These are phyloP conservation scores for Synergus japonicus DNA, from an alignment of 2,888 invertebrate genomes.

Conservation along the genomic window DNA sequence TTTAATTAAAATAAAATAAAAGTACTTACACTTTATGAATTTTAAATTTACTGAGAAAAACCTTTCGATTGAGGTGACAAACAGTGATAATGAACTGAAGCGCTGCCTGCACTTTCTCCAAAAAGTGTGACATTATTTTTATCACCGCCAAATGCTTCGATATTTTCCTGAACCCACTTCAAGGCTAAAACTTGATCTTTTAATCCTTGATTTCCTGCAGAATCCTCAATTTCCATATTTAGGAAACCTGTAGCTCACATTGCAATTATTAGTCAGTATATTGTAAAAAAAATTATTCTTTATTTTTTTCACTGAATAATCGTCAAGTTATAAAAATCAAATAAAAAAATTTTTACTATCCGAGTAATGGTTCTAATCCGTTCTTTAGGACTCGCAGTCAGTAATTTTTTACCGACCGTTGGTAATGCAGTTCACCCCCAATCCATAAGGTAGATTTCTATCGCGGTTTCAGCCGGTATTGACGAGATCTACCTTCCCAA, in stretches of 20 bases:
- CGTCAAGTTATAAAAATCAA: no score
- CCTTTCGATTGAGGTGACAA: slow-evolving; percentile 65
- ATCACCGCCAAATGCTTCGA: slow-evolving; percentile 54
- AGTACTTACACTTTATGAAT: not conserved
- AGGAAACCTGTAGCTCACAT: slow-evolving; percentile 62
- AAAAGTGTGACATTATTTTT: slow-evolving; percentile 64
- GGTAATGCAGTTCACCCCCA: no score
- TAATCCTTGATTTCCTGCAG: slow-evolving; percentile 68
- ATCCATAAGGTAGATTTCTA: no score
- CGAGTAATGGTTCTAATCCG: no score
- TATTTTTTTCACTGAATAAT: no score
- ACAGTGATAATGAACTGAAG: slow-evolving; percentile 56
- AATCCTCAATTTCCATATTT: slow-evolving; percentile 63
- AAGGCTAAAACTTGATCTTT: slow-evolving; percentile 67
- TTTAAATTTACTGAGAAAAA: slow-evolving; percentile 40
- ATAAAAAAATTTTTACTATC: no score
- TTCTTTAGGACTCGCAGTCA: no score
- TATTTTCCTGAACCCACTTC: slow-evolving; percentile 42
- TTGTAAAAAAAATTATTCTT: no score
- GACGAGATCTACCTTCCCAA: no score
- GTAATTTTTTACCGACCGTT: no score
- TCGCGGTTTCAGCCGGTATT: no score
- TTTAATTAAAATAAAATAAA: not conserved
- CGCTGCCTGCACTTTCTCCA: slow-evolving; percentile 64
- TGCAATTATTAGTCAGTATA: not conserved